These are phyloP conservation scores for Drosophila lowei DNA, from an alignment of 1,140 invertebrate species.

Conservation along the genomic window DNA sequence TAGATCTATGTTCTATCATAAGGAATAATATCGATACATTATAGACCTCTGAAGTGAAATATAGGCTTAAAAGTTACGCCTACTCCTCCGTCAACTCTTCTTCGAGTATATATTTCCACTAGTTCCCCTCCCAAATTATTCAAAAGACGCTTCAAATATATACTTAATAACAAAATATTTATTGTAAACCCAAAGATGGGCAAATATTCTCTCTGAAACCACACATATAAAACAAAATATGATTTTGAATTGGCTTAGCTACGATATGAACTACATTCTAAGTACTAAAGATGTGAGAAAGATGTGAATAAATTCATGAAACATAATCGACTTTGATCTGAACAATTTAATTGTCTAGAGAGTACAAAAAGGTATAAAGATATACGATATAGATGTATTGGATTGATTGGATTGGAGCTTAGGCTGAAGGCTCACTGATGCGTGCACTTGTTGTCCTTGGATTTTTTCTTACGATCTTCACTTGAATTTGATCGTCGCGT, in stretches of 20 bases:
- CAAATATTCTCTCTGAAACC: constrained; percentile 10
- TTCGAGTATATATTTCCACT: too few relatives aligned
- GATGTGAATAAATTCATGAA: constrained; percentile 28
- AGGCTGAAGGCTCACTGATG: constrained; percentile 68
- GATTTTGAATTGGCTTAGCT: constrained; percentile 1
- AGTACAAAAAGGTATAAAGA: constrained; percentile 31
- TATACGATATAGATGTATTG: constrained; percentile 1
- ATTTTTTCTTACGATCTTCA: constrained; percentile 84
- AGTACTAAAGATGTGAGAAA: constrained; percentile 35
- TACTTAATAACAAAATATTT: constrained; percentile 38
- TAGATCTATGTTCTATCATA: too few relatives aligned
- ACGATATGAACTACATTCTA: constrained; percentile 39
- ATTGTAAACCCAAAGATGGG: constrained; percentile 33
- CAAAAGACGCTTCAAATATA: neutral
- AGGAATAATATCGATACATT: too few relatives aligned
- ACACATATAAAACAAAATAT: constrained; percentile 10
- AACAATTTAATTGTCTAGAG: constrained; percentile 73
- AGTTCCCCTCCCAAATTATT: too few relatives aligned
- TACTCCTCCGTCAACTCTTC: too few relatives aligned
- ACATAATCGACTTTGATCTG: constrained; percentile 23
- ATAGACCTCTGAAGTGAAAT: too few relatives aligned
- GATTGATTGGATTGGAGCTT: neutral
- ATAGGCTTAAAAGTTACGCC: too few relatives aligned
- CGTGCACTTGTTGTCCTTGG: constrained; percentile 83
- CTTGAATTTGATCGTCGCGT: constrained; percentile 86